Conservation (phyloP, 2,888 invertebrate genomes). For the Tinea semifulvella region DNA sequence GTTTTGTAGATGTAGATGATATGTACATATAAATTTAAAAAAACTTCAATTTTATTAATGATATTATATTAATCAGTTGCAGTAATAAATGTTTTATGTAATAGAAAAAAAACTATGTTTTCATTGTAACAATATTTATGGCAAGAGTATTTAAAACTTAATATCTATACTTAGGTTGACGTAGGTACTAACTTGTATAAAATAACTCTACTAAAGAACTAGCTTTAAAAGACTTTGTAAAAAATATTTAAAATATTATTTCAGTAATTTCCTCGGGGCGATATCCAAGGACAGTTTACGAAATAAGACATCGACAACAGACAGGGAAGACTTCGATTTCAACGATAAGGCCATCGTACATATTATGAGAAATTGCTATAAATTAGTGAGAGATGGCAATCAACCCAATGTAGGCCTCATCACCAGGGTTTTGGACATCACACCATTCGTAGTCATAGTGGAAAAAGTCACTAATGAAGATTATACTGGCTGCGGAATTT, state of each 20-base stretch:
- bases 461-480: conserved; percentile 25
- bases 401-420: conserved; percentile 70
- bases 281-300: conserved; percentile 60
- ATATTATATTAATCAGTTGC: no score
- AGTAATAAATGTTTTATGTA: no score
- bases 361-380: conserved; percentile 77
- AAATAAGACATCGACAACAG: conserved; percentile 69
- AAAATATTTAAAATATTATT: conserved; percentile 14
- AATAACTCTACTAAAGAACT: no score
- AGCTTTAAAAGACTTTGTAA: not conserved
- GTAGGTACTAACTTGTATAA: no score
- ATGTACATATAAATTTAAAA: no score
- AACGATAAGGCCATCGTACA: conserved; percentile 67
- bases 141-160: no score
- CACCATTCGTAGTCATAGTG: conserved; percentile 77
- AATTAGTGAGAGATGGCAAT: conserved; percentile 60
- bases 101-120: no score
- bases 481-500: conserved; percentile 19
- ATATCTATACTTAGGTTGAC: no score
- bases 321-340: conserved; percentile 58
- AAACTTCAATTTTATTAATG: no score
- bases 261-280: conserved; percentile 32
- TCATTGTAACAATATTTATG: no score
- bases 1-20: no score
- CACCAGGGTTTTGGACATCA: conserved; percentile 82